phyloP scores from a whole-genome alignment of 1,140 invertebrate species.

The Orussus abietinus region DNA sequence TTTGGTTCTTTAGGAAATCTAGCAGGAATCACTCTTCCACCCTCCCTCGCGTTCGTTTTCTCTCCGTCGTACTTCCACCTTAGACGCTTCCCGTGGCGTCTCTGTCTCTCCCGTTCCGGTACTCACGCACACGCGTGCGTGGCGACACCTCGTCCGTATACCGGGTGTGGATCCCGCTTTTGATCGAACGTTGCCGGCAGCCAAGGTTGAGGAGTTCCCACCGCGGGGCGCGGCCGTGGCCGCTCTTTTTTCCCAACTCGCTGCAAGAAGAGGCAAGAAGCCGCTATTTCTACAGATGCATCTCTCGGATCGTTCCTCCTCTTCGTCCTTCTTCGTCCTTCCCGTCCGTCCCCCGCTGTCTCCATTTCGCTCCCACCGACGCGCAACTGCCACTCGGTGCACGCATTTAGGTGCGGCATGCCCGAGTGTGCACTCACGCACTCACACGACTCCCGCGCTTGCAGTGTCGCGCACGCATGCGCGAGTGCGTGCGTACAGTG shows the following conservation, averaged over 20 bases:
- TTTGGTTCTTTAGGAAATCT: no score
- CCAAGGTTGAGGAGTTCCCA: conserved; percentile 27
- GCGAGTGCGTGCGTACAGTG: conserved; percentile 10
- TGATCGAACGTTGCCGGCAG: no score
- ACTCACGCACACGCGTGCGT: no score
- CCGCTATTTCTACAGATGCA: conserved; percentile 26
- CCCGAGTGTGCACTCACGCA: no score
- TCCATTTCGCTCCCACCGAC: conserved; percentile 15
- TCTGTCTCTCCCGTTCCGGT: no score
- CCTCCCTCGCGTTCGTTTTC: no score
- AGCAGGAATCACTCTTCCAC: no score
- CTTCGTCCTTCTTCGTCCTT: neutral
- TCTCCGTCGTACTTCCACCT: no score
- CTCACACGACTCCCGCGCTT: neutral
- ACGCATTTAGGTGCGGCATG: no score
- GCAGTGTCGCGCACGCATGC: conserved; percentile 20
- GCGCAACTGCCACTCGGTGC: conserved; percentile 10
- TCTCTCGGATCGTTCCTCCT: conserved; percentile 4
- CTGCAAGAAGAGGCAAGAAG: conserved; percentile 17
- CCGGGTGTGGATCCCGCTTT: no score
- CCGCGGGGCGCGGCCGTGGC: conserved; percentile 12
- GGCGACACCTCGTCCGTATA: no score
- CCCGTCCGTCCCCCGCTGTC: neutral
- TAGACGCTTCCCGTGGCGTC: no score
- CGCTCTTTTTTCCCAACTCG: conserved; percentile 14